These are phyloP conservation scores for Pachydiplax longipennis DNA, from an alignment of 2,888 invertebrate species.

Conservation along the genomic window DNA sequence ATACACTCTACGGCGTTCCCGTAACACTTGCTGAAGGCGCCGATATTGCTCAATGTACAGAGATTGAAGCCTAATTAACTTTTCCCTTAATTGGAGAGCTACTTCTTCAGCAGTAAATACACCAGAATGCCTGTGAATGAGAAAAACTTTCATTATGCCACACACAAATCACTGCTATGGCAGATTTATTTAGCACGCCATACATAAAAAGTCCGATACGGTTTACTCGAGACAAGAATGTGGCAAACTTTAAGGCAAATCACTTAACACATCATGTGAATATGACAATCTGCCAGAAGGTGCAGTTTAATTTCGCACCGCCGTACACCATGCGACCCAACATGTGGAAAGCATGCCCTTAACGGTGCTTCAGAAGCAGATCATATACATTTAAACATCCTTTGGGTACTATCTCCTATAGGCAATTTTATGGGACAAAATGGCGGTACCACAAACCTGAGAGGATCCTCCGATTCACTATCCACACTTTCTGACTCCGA, in stretches of 20 bases:
- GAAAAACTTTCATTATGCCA: slow-evolving; percentile 54
- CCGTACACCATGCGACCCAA: slow-evolving; percentile 11
- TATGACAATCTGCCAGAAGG: no score
- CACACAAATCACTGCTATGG: slow-evolving; percentile 49
- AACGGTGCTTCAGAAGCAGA: no score
- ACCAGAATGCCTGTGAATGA: slow-evolving; percentile 77
- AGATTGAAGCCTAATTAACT: slow-evolving; percentile 77
- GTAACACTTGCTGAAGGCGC: slow-evolving; percentile 74
- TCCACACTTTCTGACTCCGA: slow-evolving; percentile 82
- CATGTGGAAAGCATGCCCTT: slow-evolving; percentile 16
- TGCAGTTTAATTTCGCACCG: neutral
- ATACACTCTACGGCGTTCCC: slow-evolving; percentile 77
- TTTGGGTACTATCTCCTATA: no score
- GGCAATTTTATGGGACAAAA: no score
- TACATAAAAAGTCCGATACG: no score
- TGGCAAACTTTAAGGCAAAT: neutral
- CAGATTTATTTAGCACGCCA: no score
- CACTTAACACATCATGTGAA: no score
- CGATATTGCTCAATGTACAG: slow-evolving; percentile 85
- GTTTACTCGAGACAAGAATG: neutral
- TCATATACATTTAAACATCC: no score
- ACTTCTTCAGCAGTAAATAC: slow-evolving; percentile 91
- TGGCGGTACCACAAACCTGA: slow-evolving; percentile 66
- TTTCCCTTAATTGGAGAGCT: slow-evolving; percentile 76
- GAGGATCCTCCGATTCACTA: slow-evolving; percentile 76